Evolutionary conservation across 92 coral and sea anemone species (phyloP).

Genomic region (Palythoa heliodiscus): DNA sequence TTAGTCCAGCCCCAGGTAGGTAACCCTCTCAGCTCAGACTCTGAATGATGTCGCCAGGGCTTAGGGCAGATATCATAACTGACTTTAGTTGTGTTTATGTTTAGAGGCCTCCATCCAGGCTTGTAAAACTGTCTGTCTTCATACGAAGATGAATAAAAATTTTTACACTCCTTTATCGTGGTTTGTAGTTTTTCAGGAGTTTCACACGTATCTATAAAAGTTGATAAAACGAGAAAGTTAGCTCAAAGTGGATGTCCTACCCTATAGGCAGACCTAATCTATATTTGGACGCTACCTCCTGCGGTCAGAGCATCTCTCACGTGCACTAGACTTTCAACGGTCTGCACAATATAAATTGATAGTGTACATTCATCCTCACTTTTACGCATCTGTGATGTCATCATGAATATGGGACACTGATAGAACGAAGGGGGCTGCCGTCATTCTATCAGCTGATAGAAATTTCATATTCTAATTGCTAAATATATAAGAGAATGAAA

Average conservation of each 20-base stretch:
- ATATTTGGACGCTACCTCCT: no score
- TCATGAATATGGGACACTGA: no score
- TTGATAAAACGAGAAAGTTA: neutral
- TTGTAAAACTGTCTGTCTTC: slow-evolving; percentile 70
- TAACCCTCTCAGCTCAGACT: slow-evolving; percentile 58
- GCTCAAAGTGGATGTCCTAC: neutral
- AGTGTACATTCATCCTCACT: no score
- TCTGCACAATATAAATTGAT: no score
- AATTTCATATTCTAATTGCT: neutral
- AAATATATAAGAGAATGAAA: no score
- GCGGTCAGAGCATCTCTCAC: neutral
- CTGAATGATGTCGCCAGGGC: slow-evolving; percentile 78
- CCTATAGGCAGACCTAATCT: no score
- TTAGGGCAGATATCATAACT: slow-evolving; percentile 63
- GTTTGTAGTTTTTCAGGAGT: slow-evolving; percentile 12
- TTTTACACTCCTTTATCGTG: slow-evolving; percentile 47
- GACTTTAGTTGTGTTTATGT: slow-evolving; percentile 54
- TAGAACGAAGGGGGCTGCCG: no score
- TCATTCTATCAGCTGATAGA: neutral
- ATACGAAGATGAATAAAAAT: slow-evolving; percentile 35
- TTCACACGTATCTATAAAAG: slow-evolving; percentile 38
- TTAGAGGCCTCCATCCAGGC: slow-evolving; percentile 69
- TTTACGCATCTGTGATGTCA: no score
- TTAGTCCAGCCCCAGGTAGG: slow-evolving; percentile 75
- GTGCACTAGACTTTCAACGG: neutral